Evolutionary conservation across 2,888 invertebrate species (phyloP), one percentile per base, ranked within the genome.

Genomic region (Plebejus melissa): DNA sequence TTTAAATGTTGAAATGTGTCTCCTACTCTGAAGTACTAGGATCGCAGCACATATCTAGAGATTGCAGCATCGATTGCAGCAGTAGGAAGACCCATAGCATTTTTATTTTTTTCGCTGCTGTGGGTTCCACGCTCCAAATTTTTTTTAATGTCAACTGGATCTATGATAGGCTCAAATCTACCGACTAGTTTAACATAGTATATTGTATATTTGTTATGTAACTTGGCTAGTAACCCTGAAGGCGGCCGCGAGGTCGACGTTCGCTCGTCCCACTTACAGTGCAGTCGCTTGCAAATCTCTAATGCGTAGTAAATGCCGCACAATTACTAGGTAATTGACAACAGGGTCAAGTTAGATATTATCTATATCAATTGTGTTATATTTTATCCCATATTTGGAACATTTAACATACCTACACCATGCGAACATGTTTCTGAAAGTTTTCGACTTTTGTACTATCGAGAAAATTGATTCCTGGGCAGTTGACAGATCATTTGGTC

Each of bases 241-340:
- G 89, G 85, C 89, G 90, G 87, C 82, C 90, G 90, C 76, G 88
- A 88, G 91, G 90, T 93, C 92, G 87, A 88, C 84, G 92, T 84
- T 84, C 93, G 88, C 85, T 81, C 88, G 89, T 85, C 92, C 93
- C 82, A 93, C 90, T 89, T 93, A 88, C 87, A 85, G 84, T 82
- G 86, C 88, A 75, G 75, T 36, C 83, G 86, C 85, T 90, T 89
- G 91, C 91, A 90, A 91, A 90, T 91, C 89, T 90, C 86, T 81
- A 80, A 79, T 81, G 83, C 82, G 81, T 82, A 83, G 82, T 82
- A 84, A 80, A 79, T 81, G 77, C 77, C 76, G 75, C 78, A 36
- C 65, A 65, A 65, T 65, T 32, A 65, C 65, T 65, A 13, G 4
- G 65, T 65, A 32, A 65, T 65, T 65, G 65, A 65, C 32, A 65